Evolutionary conservation across 1,140 invertebrate species (phyloP), one percentile per base, ranked within the genome.

Genomic region (Eriosoma lanigerum): DNA sequence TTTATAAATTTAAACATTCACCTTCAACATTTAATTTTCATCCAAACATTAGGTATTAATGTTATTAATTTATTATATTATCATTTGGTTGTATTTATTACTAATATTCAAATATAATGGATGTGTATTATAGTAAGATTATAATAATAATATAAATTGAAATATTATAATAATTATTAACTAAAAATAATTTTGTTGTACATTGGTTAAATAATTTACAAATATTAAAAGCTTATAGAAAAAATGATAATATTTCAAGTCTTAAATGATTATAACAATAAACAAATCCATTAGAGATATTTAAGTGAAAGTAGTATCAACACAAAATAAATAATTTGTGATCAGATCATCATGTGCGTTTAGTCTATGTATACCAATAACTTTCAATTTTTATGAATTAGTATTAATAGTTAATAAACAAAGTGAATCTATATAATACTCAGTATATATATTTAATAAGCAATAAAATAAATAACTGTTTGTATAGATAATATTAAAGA

Each of bases 221-320:
- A 38, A 38, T 38, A 38, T 38, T 4, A 38, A 8, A 38, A 38
- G 32, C 3, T 38, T 38, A 38, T 8, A 38, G 32, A 38, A 38
- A 38, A 38, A 38, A 4, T 38, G 3, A 38, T 3, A 56, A 5
- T 24, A 26, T 1, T 21, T 13, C 24, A 58, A 64, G 19, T 64
- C 12, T 64, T 66, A 66, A 21, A 44, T 46, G 10, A 15, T 32
- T 17, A 8, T 48, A 4, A 68, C 1, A n/a, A n/a, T n/a, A n/a
- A n/a, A n/a, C n/a, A 46, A 48, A 21, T 9, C 44, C 46, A 21
- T 6, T 68, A 68, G 17, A 68, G 9, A 0, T 48, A 26, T 17
- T 68, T 19, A 6, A 68, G 64, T 68, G 21, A 68, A 68, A 68
- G 38, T 68, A 68, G 5, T 46, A 24, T 24, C 54, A 24, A 46